phyloP scores from a whole-genome alignment of 2,888 invertebrate genomes.

The Xestia xanthographa region DNA sequence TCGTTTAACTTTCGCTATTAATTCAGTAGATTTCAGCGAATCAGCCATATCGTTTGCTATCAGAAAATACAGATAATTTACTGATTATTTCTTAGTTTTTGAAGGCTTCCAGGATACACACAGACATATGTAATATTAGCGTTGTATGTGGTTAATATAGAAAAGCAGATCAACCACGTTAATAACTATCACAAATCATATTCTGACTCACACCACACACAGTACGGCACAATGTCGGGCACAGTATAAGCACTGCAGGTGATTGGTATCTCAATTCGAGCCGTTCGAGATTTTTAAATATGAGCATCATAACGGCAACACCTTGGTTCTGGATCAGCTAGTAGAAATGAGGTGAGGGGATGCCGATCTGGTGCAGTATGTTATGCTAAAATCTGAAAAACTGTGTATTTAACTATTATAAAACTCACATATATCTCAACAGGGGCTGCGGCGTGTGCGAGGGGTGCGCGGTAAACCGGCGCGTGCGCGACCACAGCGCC shows the following conservation, averaged over 20 bases:
- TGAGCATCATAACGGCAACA: neutral
- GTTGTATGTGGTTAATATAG: no score
- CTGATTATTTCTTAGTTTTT: no score
- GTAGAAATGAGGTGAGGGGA: neutral
- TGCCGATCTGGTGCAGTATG: no score
- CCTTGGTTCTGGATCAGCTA: neutral
- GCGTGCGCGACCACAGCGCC: conserved; percentile 84
- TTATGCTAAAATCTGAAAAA: no score
- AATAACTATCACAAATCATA: no score
- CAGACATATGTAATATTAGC: no score
- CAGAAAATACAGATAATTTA: no score
- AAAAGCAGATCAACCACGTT: no score
- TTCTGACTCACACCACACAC: no score
- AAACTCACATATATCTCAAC: conserved; percentile 88
- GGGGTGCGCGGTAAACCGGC: conserved; percentile 77
- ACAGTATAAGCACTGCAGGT: neutral
- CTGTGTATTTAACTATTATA: neutral
- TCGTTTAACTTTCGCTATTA: neutral
- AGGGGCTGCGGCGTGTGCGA: conserved; percentile 86
- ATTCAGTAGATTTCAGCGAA: neutral
- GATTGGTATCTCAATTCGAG: neutral
- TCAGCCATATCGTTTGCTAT: no score
- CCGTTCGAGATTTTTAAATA: neutral
- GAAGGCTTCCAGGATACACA: no score
- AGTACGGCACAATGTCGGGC: no score